Base-by-base conservation (phyloP, 2,888 invertebrate species). In the Xestoiulus laeticollis region DNA sequence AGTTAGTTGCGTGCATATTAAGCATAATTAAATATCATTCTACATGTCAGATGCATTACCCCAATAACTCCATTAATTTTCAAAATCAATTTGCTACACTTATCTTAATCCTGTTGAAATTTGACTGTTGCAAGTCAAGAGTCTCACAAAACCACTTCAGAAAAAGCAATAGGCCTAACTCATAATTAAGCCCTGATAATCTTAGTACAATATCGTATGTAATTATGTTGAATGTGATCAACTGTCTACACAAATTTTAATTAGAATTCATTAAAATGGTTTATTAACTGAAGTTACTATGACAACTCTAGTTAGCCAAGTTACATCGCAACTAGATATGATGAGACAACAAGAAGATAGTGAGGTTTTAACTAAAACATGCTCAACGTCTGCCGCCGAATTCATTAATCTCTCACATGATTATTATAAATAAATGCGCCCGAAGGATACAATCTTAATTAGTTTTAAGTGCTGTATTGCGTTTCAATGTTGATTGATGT, bases 401-500 rank as follows among this genome's bases (percentile, higher is more conserved):
- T 78, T 78, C 78, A 78, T 78, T 78, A 78, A 78, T 22, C 78
- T 78, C 78, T 30, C 78, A 30, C 30, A 78, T 78, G 78, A 78
- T 78, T 78, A 78, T 78, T 78, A 78, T 30, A 78, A 30, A 30
- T 78, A 26, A 14, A 78, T 78, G 78, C 78, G 78, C 78, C 78
- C 30, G 78, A 78, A 78, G 78, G 78, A 30, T 78, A 30, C 78
- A 78, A 78, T 78, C 78, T 78, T 78, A 78, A 78, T 78, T 78
- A 78, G 78, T 78, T 78, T 78, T 78, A 78, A 78, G 78, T 78
- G 78, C 78, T 78, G 78, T 26, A 78, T 78, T 78, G 78, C 78
- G 78, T 78, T 78, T 78, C 78, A 78, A 78, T 78, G 78, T 78
- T 78, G 78, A 78, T 78, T 78, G 78, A 78, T 78, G 78, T 78